phyloP scores from a whole-genome alignment of 2,113 vertebrate species.

The Cichladusa arquata region DNA sequence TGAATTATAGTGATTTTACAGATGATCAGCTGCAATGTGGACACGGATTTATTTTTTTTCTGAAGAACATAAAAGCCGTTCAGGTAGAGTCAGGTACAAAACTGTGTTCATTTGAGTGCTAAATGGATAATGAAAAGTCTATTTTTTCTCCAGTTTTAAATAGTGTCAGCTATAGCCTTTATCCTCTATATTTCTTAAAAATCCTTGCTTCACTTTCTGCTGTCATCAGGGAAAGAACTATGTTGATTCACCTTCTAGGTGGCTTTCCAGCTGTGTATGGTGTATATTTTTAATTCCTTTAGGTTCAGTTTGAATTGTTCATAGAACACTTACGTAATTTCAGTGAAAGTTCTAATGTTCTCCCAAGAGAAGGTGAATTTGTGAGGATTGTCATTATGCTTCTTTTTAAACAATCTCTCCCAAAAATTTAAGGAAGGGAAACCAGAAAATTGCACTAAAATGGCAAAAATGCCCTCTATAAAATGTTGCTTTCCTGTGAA shows the following conservation, averaged over 20 bases:
- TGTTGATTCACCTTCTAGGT: not conserved
- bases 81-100: not conserved
- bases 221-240: not conserved
- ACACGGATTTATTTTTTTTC: not conserved
- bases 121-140: not conserved
- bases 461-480: not conserved
- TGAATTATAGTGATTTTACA: not conserved
- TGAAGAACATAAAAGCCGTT: not conserved
- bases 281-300: not conserved
- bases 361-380: not conserved
- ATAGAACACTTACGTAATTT: not conserved
- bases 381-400: not conserved
- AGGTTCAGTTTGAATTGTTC: not conserved
- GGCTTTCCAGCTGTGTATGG: not conserved
- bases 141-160: not conserved
- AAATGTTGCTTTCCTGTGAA: not conserved
- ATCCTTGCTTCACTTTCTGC: not conserved
- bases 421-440: not conserved
- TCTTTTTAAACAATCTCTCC: not conserved
- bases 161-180: not conserved
- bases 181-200: not conserved
- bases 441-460: constrained; percentile 11
- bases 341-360: not conserved
- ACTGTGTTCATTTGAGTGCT: not conserved
- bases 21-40: not conserved